phyloP scores from a whole-genome alignment of 2,888 invertebrate species.

The Lepidochrysops patricia region DNA sequence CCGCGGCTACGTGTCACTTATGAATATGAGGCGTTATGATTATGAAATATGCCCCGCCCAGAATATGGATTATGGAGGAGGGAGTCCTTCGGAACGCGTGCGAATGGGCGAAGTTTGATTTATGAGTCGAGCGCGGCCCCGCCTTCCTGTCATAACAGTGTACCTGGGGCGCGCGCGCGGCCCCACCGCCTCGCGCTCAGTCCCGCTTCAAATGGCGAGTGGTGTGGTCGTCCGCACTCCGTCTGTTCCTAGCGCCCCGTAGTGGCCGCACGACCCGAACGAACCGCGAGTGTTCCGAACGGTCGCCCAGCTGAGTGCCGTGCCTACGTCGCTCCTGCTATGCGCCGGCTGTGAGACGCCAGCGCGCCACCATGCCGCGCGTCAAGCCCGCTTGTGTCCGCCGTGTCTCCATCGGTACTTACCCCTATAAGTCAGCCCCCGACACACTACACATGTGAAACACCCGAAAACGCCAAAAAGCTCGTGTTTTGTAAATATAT shows the following conservation, averaged over 20 bases:
- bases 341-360: constrained; percentile 61
- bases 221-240: constrained; percentile 54
- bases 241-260: constrained; percentile 26
- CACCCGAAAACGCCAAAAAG: constrained; percentile 29
- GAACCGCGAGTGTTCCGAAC: constrained; percentile 36
- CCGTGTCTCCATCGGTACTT: constrained; percentile 74
- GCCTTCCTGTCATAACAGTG: constrained; percentile 81
- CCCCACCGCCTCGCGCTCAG: constrained; percentile 63
- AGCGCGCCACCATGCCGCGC: constrained; percentile 64
- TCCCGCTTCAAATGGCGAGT: constrained; percentile 74
- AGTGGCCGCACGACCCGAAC: constrained; percentile 41
- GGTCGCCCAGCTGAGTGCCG: constrained; percentile 27
- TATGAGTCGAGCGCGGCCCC: constrained; percentile 78
- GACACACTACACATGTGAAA: constrained; percentile 38
- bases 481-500: constrained; percentile 17
- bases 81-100: constrained; percentile 77
- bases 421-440: constrained; percentile 35
- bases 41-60: constrained; percentile 76
- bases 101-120: constrained; percentile 79
- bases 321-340: constrained; percentile 47
- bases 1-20: constrained; percentile 64
- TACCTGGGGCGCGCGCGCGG: constrained; percentile 77
- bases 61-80: constrained; percentile 77
- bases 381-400: constrained; percentile 72
- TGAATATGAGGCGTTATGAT: constrained; percentile 76